Conservation (phyloP, 2,797 vertebrate species). For the Apodemus agrarius region DNA sequence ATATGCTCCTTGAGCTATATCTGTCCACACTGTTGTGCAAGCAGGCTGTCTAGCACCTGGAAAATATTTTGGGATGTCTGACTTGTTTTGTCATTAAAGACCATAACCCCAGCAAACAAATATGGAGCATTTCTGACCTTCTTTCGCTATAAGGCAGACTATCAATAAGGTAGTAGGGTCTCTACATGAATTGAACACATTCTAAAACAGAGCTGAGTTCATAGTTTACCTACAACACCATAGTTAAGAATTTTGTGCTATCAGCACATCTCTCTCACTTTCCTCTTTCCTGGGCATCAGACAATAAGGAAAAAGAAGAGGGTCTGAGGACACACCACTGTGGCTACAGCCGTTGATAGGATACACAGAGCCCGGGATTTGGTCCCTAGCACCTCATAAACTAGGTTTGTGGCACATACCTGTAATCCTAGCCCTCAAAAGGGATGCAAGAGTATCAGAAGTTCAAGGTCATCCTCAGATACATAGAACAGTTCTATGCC, state of each 20-base stretch:
- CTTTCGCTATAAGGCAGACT: background rate
- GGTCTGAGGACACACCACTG: background rate
- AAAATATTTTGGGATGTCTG: background rate
- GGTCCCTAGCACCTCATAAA: background rate
- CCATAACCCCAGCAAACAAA: background rate
- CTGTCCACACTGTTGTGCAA: background rate
- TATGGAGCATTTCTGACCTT: background rate
- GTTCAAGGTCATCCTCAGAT: background rate
- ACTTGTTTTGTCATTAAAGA: background rate
- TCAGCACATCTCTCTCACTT: background rate
- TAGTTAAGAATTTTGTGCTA: background rate
- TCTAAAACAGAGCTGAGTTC: background rate
- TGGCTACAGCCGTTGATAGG: background rate
- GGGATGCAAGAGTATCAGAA: background rate
- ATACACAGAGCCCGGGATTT: background rate
- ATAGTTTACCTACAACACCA: background rate
- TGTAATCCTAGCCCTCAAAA: background rate
- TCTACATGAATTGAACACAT: background rate
- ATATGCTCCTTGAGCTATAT: background rate
- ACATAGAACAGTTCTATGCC: background rate
- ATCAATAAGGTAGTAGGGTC: background rate
- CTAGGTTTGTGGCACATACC: background rate
- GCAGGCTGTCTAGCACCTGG: constrained; percentile 29
- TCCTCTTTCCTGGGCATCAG: background rate
- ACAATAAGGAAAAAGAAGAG: no score